A percentile compares a stretch with the other conserved stretches of the same genome.
phyloP scores from a whole-genome alignment of 2,797 vertebrate species.

The Podarcis lilfordi region DNA sequence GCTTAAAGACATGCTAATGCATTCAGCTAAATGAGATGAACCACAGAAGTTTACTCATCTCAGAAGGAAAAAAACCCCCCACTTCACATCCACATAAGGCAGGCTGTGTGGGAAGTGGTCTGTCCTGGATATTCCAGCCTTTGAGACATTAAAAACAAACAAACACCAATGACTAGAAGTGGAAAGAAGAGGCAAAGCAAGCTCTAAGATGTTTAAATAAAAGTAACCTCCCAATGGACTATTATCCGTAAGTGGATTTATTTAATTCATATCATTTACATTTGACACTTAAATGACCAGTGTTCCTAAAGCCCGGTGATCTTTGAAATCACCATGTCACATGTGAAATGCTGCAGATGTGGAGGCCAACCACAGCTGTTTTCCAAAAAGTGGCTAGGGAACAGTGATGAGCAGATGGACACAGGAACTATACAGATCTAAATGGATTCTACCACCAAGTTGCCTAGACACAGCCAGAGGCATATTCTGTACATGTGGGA shows the following conservation, averaged over 20 bases:
- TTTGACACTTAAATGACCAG: background rate
- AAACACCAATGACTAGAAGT: too few species aligned
- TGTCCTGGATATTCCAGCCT: too few species aligned
- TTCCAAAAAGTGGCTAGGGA: background rate
- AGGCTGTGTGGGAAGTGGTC: too few species aligned
- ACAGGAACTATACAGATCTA: background rate
- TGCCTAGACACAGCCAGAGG: background rate
- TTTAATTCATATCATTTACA: background rate
- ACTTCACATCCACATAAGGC: too few species aligned
- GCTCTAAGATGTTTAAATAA: background rate
- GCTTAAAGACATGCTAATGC: too few species aligned
- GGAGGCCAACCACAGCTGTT: background rate
- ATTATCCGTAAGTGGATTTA: background rate
- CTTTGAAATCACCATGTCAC: background rate
- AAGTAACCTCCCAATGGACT: background rate
- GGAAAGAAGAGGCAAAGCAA: background rate
- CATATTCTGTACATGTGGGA: background rate
- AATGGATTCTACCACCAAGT: background rate
- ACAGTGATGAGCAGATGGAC: background rate
- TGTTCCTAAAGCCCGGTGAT: background rate
- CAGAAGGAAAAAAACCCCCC: too few species aligned
- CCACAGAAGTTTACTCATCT: too few species aligned
- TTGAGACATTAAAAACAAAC: too few species aligned
- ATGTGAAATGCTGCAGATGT: too few species aligned
- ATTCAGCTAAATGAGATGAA: background rate